Percentiles rank a stretch among this genome's conserved stretches.
phyloP scores from a whole-genome alignment of 1,140 invertebrate genomes.

The Orius insidiosus region DNA sequence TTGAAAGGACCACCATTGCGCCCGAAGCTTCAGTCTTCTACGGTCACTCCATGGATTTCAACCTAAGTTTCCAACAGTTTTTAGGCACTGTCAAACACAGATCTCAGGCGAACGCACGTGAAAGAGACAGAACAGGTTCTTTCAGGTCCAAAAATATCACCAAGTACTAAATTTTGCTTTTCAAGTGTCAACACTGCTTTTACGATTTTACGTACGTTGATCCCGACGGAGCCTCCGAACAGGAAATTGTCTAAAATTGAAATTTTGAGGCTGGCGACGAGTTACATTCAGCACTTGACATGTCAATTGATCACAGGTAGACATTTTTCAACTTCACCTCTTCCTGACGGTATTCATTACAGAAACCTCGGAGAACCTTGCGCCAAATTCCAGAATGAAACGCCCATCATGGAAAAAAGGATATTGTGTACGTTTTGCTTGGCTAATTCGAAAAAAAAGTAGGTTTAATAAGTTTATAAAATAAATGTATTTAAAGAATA shows the following conservation, averaged over 20 bases:
- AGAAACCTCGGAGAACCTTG: constrained; percentile 4
- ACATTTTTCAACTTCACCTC: too few species aligned
- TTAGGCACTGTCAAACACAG: constrained; percentile 1
- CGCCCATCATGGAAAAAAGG: not conserved
- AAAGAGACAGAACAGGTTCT: constrained; percentile 14
- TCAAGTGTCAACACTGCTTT: constrained; percentile 87
- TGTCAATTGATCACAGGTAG: constrained; percentile 46
- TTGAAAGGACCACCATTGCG: too few species aligned
- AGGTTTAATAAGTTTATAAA: not conserved
- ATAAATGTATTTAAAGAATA: too few species aligned
- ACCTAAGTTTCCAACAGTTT: too few species aligned
- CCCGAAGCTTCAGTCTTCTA: too few species aligned
- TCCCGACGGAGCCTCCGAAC: constrained; percentile 82
- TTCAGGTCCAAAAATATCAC: not conserved
- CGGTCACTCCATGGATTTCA: too few species aligned
- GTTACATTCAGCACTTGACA: constrained; percentile 78
- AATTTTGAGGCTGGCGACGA: constrained; percentile 73
- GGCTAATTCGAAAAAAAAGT: constrained; percentile 5
- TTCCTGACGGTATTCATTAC: too few species aligned
- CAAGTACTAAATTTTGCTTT: not conserved
- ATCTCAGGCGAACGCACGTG: constrained; percentile 15
- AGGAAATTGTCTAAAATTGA: constrained; percentile 91
- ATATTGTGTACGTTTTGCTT: constrained; percentile 11
- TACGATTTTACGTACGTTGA: constrained; percentile 58
- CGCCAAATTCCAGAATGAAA: not conserved